These are phyloP conservation scores for Struthidea cinerea DNA, from an alignment of 2,113 vertebrate species.

Conservation along the genomic window DNA sequence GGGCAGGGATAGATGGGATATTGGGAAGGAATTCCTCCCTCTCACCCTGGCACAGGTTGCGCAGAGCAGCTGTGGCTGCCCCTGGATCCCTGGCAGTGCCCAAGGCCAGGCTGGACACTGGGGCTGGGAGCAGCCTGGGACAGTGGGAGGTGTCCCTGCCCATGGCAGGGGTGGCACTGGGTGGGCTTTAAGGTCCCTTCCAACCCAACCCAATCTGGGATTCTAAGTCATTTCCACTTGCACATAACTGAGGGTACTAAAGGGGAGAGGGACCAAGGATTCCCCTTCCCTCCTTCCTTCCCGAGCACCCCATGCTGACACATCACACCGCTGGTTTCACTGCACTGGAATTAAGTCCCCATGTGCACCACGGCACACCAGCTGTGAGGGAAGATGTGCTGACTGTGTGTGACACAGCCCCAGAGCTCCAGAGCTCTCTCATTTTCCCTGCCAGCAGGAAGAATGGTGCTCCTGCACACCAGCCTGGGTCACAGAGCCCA, in stretches of 20 bases:
- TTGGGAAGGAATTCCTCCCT: background rate
- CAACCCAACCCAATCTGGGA: background rate
- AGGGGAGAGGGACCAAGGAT: background rate
- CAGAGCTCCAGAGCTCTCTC: background rate
- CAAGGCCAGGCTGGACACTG: background rate
- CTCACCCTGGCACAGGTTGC: background rate
- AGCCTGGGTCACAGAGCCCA: background rate
- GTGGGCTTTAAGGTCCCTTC: background rate
- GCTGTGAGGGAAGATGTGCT: background rate
- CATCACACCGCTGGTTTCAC: background rate
- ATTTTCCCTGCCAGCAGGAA: background rate
- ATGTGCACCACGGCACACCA: background rate
- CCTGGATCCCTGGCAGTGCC: background rate
- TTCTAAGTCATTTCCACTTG: background rate
- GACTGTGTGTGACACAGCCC: background rate
- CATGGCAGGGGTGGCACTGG: background rate
- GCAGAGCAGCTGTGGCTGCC: background rate
- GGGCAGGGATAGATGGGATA: too few relatives aligned
- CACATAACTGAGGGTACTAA: background rate
- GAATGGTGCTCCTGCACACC: background rate
- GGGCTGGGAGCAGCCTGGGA: background rate
- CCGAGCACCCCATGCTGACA: background rate
- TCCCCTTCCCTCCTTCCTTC: background rate
- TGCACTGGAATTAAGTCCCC: background rate
- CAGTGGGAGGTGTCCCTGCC: background rate